Base-by-base conservation (phyloP, 2,888 invertebrate species). In the Alloplasta piceator region DNA sequence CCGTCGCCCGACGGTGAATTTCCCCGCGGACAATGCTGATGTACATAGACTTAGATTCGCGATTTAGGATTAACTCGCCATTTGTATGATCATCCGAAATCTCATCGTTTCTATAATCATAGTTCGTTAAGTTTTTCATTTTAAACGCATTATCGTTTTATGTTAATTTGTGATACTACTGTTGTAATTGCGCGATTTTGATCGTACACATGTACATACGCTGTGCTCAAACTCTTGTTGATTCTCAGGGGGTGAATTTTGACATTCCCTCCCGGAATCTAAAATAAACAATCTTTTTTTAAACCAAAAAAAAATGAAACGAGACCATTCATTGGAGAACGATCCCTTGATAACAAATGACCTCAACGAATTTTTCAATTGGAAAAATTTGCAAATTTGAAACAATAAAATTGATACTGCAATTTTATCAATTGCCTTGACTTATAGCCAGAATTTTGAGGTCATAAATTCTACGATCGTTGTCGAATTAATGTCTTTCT, bases 1-100 rank as follows among this genome's bases (percentile, higher is more conserved):
- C n/a, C 52, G 6, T 41, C 38, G n/a, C 60, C 75, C 79, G 79
- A 60, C 76, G 76, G 71, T 26, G 48, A 4, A 61, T 80, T 26
- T 67, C 14, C 60, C 60, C 52, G 38, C 52, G 38, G 41, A 55
- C 16, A 5, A 10, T 58, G 4, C n/a, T 26, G 10, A 41, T 50
- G 41, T 50, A 71, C 38, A 6, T 16, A 10, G 10, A 14, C 12
- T 39, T 60, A 56, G 6, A 14, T 38, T 43, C 36, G 39, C 52
- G 41, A 72, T 55, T 26, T 43, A 39, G 12, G 10, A 43, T 63
- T 63, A 63, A 12, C 5, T 36, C 7, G 52, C 36, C 1, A 41
- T 61, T 70, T 72, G 46, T 61, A 50, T 43, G 43, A 39, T 63
- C 14, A 46, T 16, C 7, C 7, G 46, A 7, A 52, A 12, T 9